phyloP scores from a whole-genome alignment of 2,113 vertebrate species.

The Hirundichthys speculiger region DNA sequence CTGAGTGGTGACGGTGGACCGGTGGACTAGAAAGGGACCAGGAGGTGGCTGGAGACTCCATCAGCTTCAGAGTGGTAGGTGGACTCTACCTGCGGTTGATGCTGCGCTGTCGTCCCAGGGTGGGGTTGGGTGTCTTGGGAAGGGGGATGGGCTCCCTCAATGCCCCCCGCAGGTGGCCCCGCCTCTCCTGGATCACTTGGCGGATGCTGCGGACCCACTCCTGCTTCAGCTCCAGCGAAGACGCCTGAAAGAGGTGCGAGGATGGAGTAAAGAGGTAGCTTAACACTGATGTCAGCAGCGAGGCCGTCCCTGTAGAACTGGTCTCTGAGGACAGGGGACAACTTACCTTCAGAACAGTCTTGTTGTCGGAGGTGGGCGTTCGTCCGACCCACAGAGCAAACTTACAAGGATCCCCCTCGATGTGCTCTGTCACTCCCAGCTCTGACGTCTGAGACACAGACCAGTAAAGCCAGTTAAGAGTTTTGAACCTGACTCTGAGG shows the following conservation, averaged over 20 bases:
- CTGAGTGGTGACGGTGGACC: no score
- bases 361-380: conserved; percentile 98
- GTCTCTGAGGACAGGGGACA: no score
- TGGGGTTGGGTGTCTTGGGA: conserved; percentile 92
- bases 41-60: no score
- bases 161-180: conserved; percentile 95
- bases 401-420: conserved; percentile 98
- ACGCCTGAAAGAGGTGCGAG: conserved; percentile 81
- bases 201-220: conserved; percentile 98
- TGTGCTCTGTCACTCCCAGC: conserved; percentile 96
- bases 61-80: no score
- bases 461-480: neutral
- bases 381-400: conserved; percentile 98
- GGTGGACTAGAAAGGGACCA: no score
- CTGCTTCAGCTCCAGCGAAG: conserved; percentile 97
- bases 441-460: conserved; percentile 89
- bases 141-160: conserved; percentile 96
- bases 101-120: conserved; percentile 88
- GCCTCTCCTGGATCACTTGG: conserved; percentile 98
- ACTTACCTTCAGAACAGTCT: conserved; percentile 94
- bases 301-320: neutral
- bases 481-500: no score
- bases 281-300: neutral
- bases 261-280: no score
- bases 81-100: conserved; percentile 95